Conservation (phyloP, 53 echinoderm and acorn worm species). For the Zoroaster sp. region DNA sequence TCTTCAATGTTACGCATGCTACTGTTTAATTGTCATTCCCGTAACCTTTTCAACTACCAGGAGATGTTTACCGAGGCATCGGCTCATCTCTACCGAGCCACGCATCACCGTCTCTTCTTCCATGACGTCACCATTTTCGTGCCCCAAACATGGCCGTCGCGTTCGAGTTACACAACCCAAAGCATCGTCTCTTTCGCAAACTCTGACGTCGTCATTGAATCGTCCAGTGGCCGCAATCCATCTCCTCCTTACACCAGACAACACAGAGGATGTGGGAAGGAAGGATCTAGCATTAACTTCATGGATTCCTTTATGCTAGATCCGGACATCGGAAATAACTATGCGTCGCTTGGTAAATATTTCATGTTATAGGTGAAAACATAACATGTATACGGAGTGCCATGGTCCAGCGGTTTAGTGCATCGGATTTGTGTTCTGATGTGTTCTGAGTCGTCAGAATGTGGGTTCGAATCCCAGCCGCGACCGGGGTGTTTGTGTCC, state of each 20-base stretch:
- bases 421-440: too few relatives aligned
- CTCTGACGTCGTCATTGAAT: slow-evolving; percentile 69
- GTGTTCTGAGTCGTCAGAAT: too few relatives aligned
- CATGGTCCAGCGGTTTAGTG: too few relatives aligned
- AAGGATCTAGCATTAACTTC: slow-evolving; percentile 64
- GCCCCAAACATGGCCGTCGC: slow-evolving; percentile 65
- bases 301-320: slow-evolving; percentile 55
- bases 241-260: slow-evolving; percentile 70
- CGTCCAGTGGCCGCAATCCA: slow-evolving; percentile 42
- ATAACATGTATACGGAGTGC: too few relatives aligned
- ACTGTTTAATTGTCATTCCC: too few relatives aligned
- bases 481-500: too few relatives aligned
- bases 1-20: too few relatives aligned
- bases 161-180: slow-evolving; percentile 52
- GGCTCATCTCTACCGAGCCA: slow-evolving; percentile 63
- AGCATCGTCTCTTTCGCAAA: slow-evolving; percentile 44
- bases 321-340: slow-evolving; percentile 35
- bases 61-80: slow-evolving; percentile 69
- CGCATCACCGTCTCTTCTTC: slow-evolving; percentile 61
- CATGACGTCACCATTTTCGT: slow-evolving; percentile 73
- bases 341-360: slow-evolving; percentile 74
- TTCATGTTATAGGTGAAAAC: background rate
- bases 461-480: too few relatives aligned
- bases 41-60: background rate
- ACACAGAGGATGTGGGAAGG: slow-evolving; percentile 62